Evolutionary conservation across 2,888 invertebrate genomes (phyloP).

Genomic region (Cylindroiulus punctatus): DNA sequence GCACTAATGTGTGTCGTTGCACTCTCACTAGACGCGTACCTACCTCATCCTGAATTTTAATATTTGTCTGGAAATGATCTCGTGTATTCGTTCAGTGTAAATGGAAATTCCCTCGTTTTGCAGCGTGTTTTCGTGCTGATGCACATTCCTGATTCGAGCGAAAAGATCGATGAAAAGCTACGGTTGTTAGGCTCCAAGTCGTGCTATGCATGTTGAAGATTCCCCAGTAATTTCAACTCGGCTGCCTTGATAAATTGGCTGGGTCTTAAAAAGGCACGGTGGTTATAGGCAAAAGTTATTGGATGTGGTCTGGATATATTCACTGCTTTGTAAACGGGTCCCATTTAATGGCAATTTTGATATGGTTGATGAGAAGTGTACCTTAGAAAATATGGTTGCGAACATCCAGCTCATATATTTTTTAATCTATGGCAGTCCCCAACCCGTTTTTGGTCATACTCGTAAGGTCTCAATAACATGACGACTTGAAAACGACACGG

Average conservation of each 20-base stretch:
- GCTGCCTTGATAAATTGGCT: conserved; percentile 26
- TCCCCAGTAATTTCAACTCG: conserved; percentile 34
- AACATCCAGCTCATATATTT: background rate
- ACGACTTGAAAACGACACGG: background rate
- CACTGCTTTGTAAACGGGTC: background rate
- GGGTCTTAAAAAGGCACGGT: background rate
- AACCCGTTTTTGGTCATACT: conserved; percentile 11
- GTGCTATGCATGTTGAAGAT: conserved; percentile 38
- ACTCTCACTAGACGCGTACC: background rate
- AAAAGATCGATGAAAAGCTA: conserved; percentile 45
- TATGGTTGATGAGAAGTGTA: background rate
- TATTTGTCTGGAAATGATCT: background rate
- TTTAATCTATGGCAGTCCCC: background rate
- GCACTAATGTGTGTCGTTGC: background rate
- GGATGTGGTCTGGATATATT: background rate
- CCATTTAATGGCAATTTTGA: background rate
- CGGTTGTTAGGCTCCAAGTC: conserved; percentile 35
- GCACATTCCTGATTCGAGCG: conserved; percentile 6
- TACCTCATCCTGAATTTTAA: background rate
- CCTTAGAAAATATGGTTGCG: background rate
- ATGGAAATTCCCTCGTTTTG: background rate
- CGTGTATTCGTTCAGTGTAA: background rate
- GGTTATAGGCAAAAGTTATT: background rate
- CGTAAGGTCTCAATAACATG: background rate
- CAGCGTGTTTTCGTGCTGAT: conserved; percentile 13